Percentiles rank a stretch among this genome's conserved stretches.
phyloP scores from a whole-genome alignment of 2,113 vertebrate species.

The Hippoglossus stenolepis region DNA sequence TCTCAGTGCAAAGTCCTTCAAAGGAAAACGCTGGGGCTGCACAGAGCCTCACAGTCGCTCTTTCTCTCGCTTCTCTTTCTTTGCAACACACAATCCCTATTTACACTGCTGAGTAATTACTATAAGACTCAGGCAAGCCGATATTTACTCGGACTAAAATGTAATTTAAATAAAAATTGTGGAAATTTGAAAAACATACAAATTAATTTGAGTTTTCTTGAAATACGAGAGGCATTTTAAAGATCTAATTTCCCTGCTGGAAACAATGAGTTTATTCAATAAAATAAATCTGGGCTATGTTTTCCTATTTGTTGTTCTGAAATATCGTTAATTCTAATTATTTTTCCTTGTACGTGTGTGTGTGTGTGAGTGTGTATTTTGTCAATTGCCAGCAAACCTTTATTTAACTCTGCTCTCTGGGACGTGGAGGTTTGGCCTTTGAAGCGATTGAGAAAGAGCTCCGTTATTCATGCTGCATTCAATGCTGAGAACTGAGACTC shows the following conservation, averaged over 20 bases:
- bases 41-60: slow-evolving; percentile 68
- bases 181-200: slow-evolving; percentile 31
- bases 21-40: slow-evolving; percentile 72
- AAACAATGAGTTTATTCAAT: background rate
- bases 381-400: slow-evolving; percentile 60
- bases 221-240: too few species aligned
- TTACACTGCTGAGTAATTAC: slow-evolving; percentile 62
- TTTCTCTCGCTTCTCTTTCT: slow-evolving; percentile 67
- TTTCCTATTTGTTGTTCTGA: background rate
- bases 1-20: slow-evolving; percentile 76
- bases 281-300: background rate
- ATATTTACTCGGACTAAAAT: slow-evolving; percentile 59
- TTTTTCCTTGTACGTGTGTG: background rate
- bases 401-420: slow-evolving; percentile 77
- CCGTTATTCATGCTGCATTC: slow-evolving; percentile 79
- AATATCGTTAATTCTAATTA: slow-evolving; percentile 25
- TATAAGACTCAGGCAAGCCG: slow-evolving; percentile 43
- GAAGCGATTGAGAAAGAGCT: slow-evolving; percentile 75
- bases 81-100: slow-evolving; percentile 68
- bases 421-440: slow-evolving; percentile 78
- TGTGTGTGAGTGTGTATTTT: background rate
- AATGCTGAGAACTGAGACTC: slow-evolving; percentile 75
- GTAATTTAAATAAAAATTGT: slow-evolving; percentile 53
- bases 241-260: too few species aligned
- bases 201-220: background rate